Evolutionary conservation across 2,113 vertebrate species (phyloP).

Genomic region (Lophura nycthemera): DNA sequence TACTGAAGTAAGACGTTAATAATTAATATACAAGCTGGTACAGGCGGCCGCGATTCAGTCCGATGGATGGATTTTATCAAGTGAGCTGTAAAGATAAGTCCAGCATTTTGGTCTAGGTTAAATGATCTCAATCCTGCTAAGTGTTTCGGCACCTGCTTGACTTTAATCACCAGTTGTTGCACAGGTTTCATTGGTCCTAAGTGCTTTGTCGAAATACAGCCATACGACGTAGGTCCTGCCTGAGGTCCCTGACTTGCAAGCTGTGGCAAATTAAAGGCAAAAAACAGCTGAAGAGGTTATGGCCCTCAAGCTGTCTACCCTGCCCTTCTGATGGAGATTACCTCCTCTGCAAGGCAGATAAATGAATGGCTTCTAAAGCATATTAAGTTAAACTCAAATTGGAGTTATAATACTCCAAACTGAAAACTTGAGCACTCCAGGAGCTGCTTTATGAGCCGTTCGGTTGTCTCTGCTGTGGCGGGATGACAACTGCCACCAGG

Average conservation of each 20-base stretch:
- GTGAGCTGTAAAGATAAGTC: neutral
- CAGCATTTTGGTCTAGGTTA: neutral
- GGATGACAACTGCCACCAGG: slow-evolving; percentile 16
- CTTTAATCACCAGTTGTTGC: neutral
- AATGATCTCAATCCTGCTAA: neutral
- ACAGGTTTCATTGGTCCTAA: neutral
- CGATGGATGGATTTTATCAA: neutral
- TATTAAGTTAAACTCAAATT: neutral
- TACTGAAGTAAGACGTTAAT: no score
- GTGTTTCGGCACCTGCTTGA: slow-evolving; percentile 20
- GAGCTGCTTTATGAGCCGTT: slow-evolving; percentile 39
- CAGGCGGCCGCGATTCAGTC: no score
- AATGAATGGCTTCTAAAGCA: neutral
- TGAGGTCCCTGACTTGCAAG: slow-evolving; percentile 6
- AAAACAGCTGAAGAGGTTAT: slow-evolving; percentile 18
- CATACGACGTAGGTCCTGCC: neutral
- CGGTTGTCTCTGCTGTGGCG: neutral
- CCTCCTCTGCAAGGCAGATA: slow-evolving; percentile 31
- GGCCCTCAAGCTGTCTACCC: slow-evolving; percentile 33
- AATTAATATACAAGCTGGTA: no score
- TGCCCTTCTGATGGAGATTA: slow-evolving; percentile 28
- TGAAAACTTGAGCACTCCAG: slow-evolving; percentile 9
- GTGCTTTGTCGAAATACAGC: slow-evolving; percentile 23
- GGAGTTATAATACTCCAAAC: neutral
- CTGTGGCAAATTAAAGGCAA: slow-evolving; percentile 37